Evolutionary conservation across 2,113 vertebrate genomes (phyloP).

Genomic region (Actenoides hombroni): DNA sequence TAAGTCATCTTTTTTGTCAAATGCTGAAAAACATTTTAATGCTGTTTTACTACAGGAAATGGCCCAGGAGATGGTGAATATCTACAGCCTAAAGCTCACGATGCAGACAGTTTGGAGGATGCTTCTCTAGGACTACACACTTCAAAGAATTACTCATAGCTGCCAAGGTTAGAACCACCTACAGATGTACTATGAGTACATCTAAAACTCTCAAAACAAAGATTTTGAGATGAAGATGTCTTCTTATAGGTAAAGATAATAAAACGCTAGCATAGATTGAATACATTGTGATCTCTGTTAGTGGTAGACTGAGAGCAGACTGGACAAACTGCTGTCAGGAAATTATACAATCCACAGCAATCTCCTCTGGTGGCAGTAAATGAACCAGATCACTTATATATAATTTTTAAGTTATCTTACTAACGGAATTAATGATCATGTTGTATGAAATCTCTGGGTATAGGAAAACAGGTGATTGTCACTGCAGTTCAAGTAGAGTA

Average conservation of each 20-base stretch:
- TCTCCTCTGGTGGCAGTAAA: background rate
- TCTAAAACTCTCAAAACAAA: rapidly evolving
- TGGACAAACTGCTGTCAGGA: background rate
- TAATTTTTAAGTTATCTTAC: background rate
- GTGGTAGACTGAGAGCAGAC: background rate
- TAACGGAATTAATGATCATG: background rate
- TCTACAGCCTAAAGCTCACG: background rate
- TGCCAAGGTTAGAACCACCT: background rate
- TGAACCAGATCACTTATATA: background rate
- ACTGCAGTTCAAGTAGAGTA: background rate
- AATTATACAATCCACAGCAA: background rate
- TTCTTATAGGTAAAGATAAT: background rate
- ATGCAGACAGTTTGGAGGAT: background rate
- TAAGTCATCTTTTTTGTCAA: background rate
- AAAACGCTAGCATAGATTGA: background rate
- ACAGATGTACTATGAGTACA: background rate
- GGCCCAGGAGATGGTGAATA: background rate
- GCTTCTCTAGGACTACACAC: background rate
- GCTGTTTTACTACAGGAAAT: background rate
- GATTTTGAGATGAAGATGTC: background rate
- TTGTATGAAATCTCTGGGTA: background rate
- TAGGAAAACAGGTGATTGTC: background rate
- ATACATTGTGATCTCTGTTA: background rate
- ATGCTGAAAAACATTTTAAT: background rate
- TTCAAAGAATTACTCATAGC: background rate